Evolutionary conservation across 1,140 invertebrate genomes (phyloP).

Genomic region (Zophobas morio): DNA sequence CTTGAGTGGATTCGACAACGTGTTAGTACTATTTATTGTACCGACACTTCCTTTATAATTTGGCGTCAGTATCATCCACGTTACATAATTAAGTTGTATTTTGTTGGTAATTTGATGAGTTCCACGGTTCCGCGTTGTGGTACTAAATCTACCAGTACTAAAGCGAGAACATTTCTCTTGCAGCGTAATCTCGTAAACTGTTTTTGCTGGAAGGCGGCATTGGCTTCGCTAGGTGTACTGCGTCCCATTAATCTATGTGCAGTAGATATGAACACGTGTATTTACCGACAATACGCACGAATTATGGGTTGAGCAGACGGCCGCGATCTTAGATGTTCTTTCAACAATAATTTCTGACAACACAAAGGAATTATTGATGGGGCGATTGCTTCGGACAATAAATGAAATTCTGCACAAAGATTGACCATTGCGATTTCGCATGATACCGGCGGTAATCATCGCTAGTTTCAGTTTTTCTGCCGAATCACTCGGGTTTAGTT

Average conservation of each 20-base stretch:
- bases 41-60: too few relatives aligned
- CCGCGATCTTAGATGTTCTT: slow-evolving; percentile 19
- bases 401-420: background rate
- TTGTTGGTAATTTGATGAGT: too few relatives aligned
- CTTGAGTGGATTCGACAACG: too few relatives aligned
- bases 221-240: slow-evolving; percentile 8
- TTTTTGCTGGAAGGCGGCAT: slow-evolving; percentile 53
- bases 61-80: too few relatives aligned
- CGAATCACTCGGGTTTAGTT: too few relatives aligned
- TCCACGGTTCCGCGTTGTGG: too few relatives aligned
- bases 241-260: slow-evolving; percentile 49
- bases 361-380: slow-evolving; percentile 26
- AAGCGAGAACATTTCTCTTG: too few relatives aligned
- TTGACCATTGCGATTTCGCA: background rate
- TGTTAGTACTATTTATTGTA: too few relatives aligned
- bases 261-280: slow-evolving; percentile 28
- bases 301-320: slow-evolving; percentile 13
- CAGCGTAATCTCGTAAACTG: slow-evolving; percentile 48
- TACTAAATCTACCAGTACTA: too few relatives aligned
- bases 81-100: too few relatives aligned
- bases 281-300: slow-evolving; percentile 30
- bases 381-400: background rate
- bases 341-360: slow-evolving; percentile 31
- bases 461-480: too few relatives aligned
- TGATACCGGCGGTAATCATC: too few relatives aligned